Evolutionary conservation across 2,888 invertebrate species (phyloP).

Genomic region (Nezara viridula): DNA sequence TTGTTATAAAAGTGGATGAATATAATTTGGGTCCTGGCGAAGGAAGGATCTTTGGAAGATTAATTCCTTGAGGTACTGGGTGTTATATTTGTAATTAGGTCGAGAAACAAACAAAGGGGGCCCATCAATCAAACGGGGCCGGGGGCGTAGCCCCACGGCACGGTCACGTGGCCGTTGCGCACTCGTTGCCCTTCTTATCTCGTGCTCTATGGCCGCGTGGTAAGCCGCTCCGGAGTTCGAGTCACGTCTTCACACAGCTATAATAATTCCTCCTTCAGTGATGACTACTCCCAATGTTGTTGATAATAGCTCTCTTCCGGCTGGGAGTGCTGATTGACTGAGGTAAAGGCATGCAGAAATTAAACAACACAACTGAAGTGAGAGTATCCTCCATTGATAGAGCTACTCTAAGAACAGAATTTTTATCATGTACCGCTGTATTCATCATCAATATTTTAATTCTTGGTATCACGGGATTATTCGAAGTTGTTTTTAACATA

Average conservation of each 20-base stretch:
- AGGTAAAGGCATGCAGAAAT: background rate
- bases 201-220: background rate
- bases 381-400: background rate
- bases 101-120: constrained; percentile 47
- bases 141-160: constrained; percentile 17
- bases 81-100: constrained; percentile 57
- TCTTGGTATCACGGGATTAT: too few species aligned
- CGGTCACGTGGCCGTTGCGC: constrained; percentile 39
- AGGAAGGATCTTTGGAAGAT: constrained; percentile 51
- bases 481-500: too few species aligned
- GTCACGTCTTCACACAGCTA: constrained; percentile 25
- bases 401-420: too few species aligned
- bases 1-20: constrained; percentile 50
- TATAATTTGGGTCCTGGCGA: constrained; percentile 49
- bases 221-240: background rate
- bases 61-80: constrained; percentile 51
- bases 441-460: too few species aligned
- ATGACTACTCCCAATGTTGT: background rate
- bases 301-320: background rate
- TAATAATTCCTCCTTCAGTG: background rate
- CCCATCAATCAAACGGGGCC: constrained; percentile 49
- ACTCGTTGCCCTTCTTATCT: constrained; percentile 1
- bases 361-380: background rate
- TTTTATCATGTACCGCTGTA: too few species aligned
- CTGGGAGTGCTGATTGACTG: background rate